Evolutionary conservation across 2,113 vertebrate genomes (phyloP).

Genomic region (Pseudorasbora parva): DNA sequence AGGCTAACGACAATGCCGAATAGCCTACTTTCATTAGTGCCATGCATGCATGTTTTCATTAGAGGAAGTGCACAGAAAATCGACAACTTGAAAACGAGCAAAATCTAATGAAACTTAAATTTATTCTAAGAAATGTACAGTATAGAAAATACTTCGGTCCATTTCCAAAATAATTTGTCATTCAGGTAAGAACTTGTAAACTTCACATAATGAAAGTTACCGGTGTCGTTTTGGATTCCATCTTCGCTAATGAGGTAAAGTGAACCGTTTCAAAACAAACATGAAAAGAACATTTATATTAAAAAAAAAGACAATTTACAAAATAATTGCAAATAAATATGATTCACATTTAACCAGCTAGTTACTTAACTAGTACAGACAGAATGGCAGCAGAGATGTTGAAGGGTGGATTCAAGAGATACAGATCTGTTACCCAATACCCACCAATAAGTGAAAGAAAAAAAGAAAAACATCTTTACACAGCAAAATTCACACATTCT

Average conservation of each 20-base stretch:
- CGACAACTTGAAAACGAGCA: not conserved
- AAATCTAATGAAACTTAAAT: constrained; percentile 66
- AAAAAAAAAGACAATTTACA: constrained; percentile 74
- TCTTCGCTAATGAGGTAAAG: constrained; percentile 74
- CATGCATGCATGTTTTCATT: no score
- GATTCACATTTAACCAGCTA: constrained; percentile 79
- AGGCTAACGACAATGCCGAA: no score
- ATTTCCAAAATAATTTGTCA: constrained; percentile 80
- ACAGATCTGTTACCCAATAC: constrained; percentile 31
- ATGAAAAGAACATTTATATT: constrained; percentile 69
- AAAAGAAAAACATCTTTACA: constrained; percentile 57
- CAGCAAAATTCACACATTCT: constrained; percentile 53
- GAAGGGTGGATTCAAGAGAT: constrained; percentile 51
- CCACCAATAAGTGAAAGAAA: constrained; percentile 42
- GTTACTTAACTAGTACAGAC: constrained; percentile 74
- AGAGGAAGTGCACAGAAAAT: not conserved
- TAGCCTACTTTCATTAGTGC: not conserved
- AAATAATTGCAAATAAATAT: constrained; percentile 80
- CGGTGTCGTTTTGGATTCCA: constrained; percentile 61
- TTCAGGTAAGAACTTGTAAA: constrained; percentile 78
- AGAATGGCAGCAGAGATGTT: constrained; percentile 66
- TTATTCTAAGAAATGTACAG: constrained; percentile 83
- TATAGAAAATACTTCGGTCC: constrained; percentile 79
- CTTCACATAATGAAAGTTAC: constrained; percentile 65
- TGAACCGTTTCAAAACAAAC: constrained; percentile 58